Evolutionary conservation across 2,113 vertebrate genomes (phyloP).

Genomic region (Otocyon megalotis): DNA sequence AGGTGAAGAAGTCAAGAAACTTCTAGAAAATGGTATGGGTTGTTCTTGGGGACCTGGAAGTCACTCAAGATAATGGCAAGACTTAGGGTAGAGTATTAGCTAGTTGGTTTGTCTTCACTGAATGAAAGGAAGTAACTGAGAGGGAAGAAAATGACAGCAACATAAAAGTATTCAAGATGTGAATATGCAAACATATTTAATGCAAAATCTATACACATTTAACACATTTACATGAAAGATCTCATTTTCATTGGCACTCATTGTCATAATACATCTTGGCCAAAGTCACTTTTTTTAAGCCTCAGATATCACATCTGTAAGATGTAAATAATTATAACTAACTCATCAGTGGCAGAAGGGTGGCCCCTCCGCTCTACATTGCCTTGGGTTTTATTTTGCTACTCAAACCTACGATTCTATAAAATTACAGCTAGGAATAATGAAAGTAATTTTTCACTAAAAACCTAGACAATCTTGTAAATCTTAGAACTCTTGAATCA

Average conservation of each 20-base stretch:
- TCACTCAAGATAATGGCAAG: not conserved
- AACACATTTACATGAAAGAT: not conserved
- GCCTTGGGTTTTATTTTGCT: not conserved
- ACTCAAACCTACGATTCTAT: not conserved
- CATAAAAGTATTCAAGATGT: not conserved
- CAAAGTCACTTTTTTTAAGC: not conserved
- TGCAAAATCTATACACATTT: not conserved
- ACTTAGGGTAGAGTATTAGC: not conserved
- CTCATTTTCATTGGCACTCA: not conserved
- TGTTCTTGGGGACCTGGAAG: not conserved
- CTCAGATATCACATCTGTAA: not conserved
- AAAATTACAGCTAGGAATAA: conserved; percentile 34
- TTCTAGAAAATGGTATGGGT: not conserved
- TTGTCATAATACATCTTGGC: not conserved
- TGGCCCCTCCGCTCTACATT: not conserved
- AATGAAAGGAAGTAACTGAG: not conserved
- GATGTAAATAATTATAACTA: conserved; percentile 2
- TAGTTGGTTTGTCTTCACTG: not conserved
- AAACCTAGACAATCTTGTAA: not conserved
- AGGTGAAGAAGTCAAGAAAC: not conserved
- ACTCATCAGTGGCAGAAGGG: not conserved
- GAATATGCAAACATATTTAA: not conserved
- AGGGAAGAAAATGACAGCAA: not conserved
- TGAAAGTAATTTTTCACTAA: not conserved
- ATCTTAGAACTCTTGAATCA: not conserved